Conservation (phyloP, 2,113 vertebrate species). For the Urocolius indicus region DNA sequence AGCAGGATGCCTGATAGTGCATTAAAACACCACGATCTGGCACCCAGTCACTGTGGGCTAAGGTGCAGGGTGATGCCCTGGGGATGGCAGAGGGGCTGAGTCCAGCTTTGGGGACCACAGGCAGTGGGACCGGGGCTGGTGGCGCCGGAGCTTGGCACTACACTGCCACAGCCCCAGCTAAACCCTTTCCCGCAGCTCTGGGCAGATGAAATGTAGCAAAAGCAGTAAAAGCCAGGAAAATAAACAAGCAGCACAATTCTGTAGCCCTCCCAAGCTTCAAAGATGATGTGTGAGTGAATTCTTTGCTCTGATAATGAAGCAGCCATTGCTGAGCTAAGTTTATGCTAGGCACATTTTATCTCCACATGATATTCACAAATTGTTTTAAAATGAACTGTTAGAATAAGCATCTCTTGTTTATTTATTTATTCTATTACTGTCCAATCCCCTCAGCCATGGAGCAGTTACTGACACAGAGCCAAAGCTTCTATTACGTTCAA, state of each 20-base stretch:
- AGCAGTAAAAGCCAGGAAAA: slow-evolving; percentile 50
- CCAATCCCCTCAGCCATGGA: slow-evolving; percentile 41
- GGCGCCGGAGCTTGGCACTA: neutral
- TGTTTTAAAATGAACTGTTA: slow-evolving; percentile 84
- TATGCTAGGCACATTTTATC: slow-evolving; percentile 74
- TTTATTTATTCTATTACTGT: slow-evolving; percentile 70
- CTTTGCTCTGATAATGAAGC: slow-evolving; percentile 75
- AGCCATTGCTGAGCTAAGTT: slow-evolving; percentile 72
- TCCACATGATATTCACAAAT: slow-evolving; percentile 79
- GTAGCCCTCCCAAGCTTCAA: slow-evolving; percentile 67
- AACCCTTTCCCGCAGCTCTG: neutral
- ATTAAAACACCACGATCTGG: neutral
- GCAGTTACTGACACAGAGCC: slow-evolving; percentile 58
- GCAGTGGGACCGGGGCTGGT: rapidly evolving
- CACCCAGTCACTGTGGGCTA: rapidly evolving
- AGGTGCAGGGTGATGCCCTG: neutral
- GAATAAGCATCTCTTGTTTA: slow-evolving; percentile 79
- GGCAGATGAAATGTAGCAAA: slow-evolving; percentile 63
- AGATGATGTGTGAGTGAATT: slow-evolving; percentile 75
- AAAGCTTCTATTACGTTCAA: slow-evolving; percentile 62
- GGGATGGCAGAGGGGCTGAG: neutral
- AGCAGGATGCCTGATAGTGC: rapidly evolving
- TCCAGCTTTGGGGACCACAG: neutral
- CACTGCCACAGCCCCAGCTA: neutral
- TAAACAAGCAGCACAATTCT: slow-evolving; percentile 63